Evolutionary conservation across 2,797 vertebrate species (phyloP).

Genomic region (Sebastes matsubarae): DNA sequence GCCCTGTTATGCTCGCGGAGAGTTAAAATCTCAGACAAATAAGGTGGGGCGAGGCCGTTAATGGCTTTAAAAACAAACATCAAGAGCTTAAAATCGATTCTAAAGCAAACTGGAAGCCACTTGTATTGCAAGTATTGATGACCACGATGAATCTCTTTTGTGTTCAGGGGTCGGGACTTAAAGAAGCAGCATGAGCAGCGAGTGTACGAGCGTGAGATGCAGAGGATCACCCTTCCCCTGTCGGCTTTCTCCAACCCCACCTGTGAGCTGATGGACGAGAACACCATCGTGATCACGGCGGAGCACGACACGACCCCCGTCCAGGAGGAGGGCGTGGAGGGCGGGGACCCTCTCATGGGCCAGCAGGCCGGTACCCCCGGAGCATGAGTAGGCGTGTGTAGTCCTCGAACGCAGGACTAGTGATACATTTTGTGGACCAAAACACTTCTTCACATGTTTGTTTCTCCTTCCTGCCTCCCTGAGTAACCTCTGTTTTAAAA

Average conservation of each 20-base stretch:
- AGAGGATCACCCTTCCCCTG: slow-evolving; percentile 92
- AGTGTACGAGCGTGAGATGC: slow-evolving; percentile 91
- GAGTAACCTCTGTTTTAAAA: slow-evolving; percentile 42
- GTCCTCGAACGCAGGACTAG: slow-evolving; percentile 20
- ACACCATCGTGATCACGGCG: slow-evolving; percentile 85
- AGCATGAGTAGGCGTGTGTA: slow-evolving; percentile 80
- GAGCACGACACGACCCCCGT: slow-evolving; percentile 81
- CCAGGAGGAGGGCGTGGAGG: slow-evolving; percentile 81
- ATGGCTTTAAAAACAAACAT: too few relatives aligned
- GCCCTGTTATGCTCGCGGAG: too few relatives aligned
- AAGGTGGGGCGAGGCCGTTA: too few relatives aligned
- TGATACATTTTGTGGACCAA: slow-evolving; percentile 57
- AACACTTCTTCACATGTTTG: slow-evolving; percentile 37
- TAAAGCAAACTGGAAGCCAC: too few relatives aligned
- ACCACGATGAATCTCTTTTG: not conserved
- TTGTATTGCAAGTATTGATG: not conserved
- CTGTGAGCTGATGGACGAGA: slow-evolving; percentile 94
- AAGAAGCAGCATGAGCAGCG: slow-evolving; percentile 91
- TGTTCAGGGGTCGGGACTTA: slow-evolving; percentile 87
- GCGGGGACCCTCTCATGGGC: slow-evolving; percentile 88
- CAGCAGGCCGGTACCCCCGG: slow-evolving; percentile 91
- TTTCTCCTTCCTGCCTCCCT: slow-evolving; percentile 41
- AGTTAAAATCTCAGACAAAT: too few relatives aligned
- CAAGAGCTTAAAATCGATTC: too few relatives aligned
- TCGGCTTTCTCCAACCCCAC: slow-evolving; percentile 93